Conservation (phyloP, 2,888 invertebrate species). For the Cerceris ruficornis region DNA sequence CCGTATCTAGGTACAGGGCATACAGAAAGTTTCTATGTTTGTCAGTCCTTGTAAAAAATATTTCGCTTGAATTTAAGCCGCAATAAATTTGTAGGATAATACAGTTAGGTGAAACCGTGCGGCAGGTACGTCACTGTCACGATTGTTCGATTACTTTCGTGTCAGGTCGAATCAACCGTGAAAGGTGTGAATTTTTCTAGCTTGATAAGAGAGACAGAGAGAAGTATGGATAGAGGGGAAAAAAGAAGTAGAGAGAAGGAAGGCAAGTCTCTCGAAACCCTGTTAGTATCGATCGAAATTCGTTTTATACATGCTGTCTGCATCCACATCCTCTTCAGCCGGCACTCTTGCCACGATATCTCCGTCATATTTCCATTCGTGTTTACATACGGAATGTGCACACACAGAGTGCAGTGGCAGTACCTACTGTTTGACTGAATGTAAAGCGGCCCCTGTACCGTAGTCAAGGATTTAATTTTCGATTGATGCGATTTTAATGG, state of each 20-base stretch:
- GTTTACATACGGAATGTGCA: conserved; percentile 65
- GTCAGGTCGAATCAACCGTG: conserved; percentile 34
- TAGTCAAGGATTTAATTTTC: conserved; percentile 65
- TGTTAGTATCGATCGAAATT: conserved; percentile 62
- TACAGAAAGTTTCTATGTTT: too few relatives aligned
- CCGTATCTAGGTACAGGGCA: too few relatives aligned
- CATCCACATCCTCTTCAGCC: conserved; percentile 31
- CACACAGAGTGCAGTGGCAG: conserved; percentile 36
- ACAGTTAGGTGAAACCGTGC: conserved; percentile 32
- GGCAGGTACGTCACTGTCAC: conserved; percentile 12
- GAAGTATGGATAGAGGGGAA: neutral
- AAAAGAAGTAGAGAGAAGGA: conserved; percentile 14
- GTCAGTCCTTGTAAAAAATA: too few relatives aligned
- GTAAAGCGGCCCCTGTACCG: conserved; percentile 38
- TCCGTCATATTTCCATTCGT: conserved; percentile 64
- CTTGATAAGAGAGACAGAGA: conserved; percentile 17
- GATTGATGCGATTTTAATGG: conserved; percentile 72
- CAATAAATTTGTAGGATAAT: neutral
- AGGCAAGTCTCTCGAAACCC: conserved; percentile 43
- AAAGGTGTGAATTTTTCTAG: conserved; percentile 50
- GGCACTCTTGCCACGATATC: conserved; percentile 31
- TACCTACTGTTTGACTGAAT: conserved; percentile 59
- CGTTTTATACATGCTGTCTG: conserved; percentile 56
- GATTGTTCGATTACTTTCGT: conserved; percentile 53
- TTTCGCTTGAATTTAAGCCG: too few relatives aligned